Evolutionary conservation across 2,797 vertebrate genomes (phyloP).

Genomic region (Tympanoctomys barrerae): DNA sequence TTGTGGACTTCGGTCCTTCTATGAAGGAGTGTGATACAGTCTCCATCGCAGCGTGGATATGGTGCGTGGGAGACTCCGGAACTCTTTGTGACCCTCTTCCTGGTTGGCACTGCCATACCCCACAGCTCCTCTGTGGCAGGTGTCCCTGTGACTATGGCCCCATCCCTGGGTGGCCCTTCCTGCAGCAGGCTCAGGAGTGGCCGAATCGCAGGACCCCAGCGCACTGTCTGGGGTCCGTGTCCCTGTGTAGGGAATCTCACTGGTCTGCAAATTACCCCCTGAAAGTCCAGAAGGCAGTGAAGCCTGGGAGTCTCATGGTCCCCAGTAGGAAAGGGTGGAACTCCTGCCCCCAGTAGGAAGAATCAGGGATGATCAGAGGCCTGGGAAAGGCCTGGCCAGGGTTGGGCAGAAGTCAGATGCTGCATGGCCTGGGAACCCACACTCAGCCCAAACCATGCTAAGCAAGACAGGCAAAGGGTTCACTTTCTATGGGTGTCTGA

Average conservation of each 20-base stretch:
- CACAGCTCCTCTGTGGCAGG: neutral
- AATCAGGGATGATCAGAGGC: neutral
- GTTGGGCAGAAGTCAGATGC: neutral
- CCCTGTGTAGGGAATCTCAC: neutral
- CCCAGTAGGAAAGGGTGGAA: neutral
- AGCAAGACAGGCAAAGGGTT: neutral
- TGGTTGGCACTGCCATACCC: neutral
- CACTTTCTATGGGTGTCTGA: neutral
- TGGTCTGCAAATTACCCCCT: no score
- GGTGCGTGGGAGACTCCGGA: neutral
- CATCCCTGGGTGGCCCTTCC: neutral
- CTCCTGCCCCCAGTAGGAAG: neutral
- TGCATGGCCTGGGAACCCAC: neutral
- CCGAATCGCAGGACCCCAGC: neutral
- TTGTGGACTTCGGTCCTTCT: neutral
- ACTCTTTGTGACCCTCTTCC: neutral
- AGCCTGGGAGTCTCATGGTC: neutral
- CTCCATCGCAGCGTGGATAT: neutral
- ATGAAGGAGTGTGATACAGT: rapidly evolving
- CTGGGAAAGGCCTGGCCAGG: no score
- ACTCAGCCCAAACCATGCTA: neutral
- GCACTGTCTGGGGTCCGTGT: neutral
- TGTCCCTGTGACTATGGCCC: neutral
- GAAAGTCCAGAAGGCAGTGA: neutral
- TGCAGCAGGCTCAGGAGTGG: neutral